These are phyloP conservation scores for Rhinella marina DNA, from an alignment of 2,797 vertebrate genomes.

Conservation along the genomic window DNA sequence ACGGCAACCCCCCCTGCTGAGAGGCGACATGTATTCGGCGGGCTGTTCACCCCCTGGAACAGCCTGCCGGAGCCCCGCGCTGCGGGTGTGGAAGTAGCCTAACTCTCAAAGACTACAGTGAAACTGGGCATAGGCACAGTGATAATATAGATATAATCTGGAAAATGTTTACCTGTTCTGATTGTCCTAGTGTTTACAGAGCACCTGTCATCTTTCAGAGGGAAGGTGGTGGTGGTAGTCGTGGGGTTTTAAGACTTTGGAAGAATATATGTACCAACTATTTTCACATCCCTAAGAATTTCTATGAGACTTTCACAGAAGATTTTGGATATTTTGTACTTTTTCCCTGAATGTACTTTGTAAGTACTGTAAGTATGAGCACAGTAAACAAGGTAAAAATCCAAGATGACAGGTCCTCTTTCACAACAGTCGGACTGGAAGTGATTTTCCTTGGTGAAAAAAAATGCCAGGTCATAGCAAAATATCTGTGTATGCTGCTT, in stretches of 20 bases:
- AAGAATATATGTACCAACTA: background rate
- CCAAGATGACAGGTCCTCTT: background rate
- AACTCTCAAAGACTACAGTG: background rate
- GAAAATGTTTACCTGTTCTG: background rate
- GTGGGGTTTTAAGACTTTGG: background rate
- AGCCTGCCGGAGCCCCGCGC: no score
- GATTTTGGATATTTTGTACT: background rate
- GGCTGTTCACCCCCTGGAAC: no score
- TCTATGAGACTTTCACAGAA: background rate
- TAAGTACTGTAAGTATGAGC: no score
- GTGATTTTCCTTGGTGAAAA: background rate
- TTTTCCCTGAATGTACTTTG: background rate
- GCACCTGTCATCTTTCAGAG: background rate
- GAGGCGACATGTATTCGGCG: no score
- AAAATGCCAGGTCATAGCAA: background rate
- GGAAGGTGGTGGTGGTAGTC: no score
- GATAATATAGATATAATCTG: background rate
- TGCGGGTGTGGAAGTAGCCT: no score
- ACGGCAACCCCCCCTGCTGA: no score
- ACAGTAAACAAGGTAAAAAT: background rate
- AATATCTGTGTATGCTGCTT: conserved; percentile 5
- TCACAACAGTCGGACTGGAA: background rate
- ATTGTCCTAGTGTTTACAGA: background rate
- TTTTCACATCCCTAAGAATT: background rate
- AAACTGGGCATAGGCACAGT: background rate